These are phyloP conservation scores for Forficula auricularia DNA, from an alignment of 1,140 invertebrate genomes.

Conservation along the genomic window DNA sequence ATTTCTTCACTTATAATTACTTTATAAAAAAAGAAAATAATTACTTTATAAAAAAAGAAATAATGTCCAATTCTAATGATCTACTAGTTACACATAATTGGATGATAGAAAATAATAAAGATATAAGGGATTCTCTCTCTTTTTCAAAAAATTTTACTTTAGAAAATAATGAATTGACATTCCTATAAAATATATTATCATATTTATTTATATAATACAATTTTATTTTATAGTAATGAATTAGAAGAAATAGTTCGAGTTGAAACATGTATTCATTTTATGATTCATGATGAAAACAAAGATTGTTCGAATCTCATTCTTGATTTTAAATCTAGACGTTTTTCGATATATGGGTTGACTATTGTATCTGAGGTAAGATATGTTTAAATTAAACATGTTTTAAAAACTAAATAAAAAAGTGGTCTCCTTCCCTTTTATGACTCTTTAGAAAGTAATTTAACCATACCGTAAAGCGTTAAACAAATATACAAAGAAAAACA, in stretches of 20 bases:
- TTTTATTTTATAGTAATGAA: conserved; percentile 17
- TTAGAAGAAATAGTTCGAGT: conserved; percentile 22
- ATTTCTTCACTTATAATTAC: too few species aligned
- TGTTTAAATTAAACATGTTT: conserved; percentile 12
- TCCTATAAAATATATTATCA: not conserved
- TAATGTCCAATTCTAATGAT: too few species aligned
- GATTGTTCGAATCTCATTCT: conserved; percentile 22
- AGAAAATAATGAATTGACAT: not conserved
- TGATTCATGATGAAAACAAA: conserved; percentile 16
- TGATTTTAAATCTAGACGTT: conserved; percentile 22
- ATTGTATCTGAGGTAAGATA: conserved; percentile 26
- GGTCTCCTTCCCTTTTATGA: too few species aligned
- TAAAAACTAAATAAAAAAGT: too few species aligned
- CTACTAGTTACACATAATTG: too few species aligned
- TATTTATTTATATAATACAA: not conserved
- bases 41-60: too few species aligned
- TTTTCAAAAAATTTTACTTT: not conserved
- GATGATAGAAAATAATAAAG: not conserved
- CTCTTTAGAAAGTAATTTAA: too few species aligned
- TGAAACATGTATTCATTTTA: conserved; percentile 21
- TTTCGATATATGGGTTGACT: conserved; percentile 23
- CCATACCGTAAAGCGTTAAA: too few species aligned
- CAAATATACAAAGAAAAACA: too few species aligned
- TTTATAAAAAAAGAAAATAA: too few species aligned
- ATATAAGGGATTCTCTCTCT: not conserved